Evolutionary conservation across 2,113 vertebrate genomes (phyloP), one percentile per base, ranked within the genome.

Genomic region (Cyanoliseus patagonus): DNA sequence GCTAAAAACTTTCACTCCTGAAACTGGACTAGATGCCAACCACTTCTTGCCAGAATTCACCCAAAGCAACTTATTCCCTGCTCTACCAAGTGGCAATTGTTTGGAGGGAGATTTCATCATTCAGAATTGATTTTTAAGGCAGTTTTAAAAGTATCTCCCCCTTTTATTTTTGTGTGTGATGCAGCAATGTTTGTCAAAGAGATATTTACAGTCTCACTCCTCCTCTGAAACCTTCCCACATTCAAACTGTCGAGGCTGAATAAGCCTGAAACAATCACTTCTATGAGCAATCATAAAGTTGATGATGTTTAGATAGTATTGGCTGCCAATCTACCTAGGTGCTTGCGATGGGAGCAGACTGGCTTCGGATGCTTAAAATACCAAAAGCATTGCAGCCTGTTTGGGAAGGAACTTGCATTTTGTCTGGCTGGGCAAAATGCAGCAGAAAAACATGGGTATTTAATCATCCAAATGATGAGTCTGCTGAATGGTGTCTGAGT

Each of bases 61-160:
- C 95, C 94, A 91, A 96, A 96, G 92, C 31, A 5, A 76, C 78
- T 94, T 79, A 83, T 83, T 35, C 88, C 66, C 92, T 85, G 61
- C 75, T 91, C 93, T 97, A 31, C 81, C 89, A 37, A 88, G 76
- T 0, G 13, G 55, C 79, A 94, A 59, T 91, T 47, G 10, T 95
- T 95, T 81, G 88, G 88, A 94, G 94, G 88, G 94, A 97, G 93
- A 93, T 88, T 72, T 76, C 73, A 47, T 93, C 88, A 95, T 94
- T 95, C 64, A 0, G 42, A 94, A 95, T 96, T 88, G 68, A 78
- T 92, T 97, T 95, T 95, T 96, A 97, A 96, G 93, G 95, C 96
- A 97, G 87, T 96, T 96, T 97, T 62, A 47, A 95, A 95, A 85
- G 87, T 83, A 80, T 96, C 89, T 95, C 97, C 92, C 95, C 75